A percentile compares a stretch with the other conserved stretches of the same genome.
Conservation (phyloP, 1,140 invertebrate genomes). For the Anthonomus grandis region DNA sequence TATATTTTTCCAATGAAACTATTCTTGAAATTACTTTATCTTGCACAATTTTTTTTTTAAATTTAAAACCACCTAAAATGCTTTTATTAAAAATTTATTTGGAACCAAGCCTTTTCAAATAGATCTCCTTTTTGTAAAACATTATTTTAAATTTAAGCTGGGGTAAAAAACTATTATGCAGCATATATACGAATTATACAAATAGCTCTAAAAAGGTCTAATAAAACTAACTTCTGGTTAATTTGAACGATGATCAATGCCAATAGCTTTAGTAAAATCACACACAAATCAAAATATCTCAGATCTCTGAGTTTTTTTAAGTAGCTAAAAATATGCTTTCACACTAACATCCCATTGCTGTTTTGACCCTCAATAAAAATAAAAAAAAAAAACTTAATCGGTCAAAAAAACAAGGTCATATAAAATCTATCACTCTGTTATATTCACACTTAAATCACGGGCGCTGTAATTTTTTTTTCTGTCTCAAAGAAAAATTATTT, state of each 20-base stretch:
- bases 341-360: constrained; percentile 17
- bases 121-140: too few relatives aligned
- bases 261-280: constrained; percentile 12
- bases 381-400: neutral
- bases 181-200: too few relatives aligned
- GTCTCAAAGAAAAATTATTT: constrained; percentile 12
- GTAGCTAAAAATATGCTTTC: constrained; percentile 4
- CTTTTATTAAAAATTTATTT: too few relatives aligned
- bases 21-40: too few relatives aligned
- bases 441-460: constrained; percentile 14
- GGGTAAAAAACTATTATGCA: too few relatives aligned
- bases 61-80: too few relatives aligned
- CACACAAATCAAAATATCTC: constrained; percentile 17
- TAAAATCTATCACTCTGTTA: constrained; percentile 14
- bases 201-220: too few relatives aligned
- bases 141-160: too few relatives aligned
- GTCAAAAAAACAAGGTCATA: constrained; percentile 25
- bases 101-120: too few relatives aligned
- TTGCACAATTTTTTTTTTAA: too few relatives aligned
- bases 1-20: too few relatives aligned
- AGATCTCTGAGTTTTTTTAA: constrained; percentile 7
- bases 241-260: constrained; percentile 10
- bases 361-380: constrained; percentile 10
- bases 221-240: neutral
- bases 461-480: constrained; percentile 14